Percentiles rank a stretch among this genome's conserved stretches.
Conservation (phyloP, 2,797 vertebrate genomes). For the Halcyon leucocephala region DNA sequence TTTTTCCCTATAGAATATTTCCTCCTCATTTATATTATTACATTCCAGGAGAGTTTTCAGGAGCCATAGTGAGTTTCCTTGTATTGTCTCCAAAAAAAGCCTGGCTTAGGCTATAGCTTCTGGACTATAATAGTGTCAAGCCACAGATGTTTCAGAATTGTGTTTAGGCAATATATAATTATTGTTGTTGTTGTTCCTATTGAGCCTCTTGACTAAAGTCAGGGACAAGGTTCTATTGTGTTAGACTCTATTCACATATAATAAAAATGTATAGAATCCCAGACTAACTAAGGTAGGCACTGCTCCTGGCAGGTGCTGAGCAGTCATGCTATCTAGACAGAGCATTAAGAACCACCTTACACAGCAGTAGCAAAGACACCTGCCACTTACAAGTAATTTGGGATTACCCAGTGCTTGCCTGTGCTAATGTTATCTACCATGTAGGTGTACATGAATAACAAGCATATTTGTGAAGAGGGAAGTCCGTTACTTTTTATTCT, state of each 20-base stretch:
- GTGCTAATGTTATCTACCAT: accelerated
- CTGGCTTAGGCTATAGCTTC: not conserved
- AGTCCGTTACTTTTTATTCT: not conserved
- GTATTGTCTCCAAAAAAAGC: not conserved
- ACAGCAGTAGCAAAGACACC: not conserved
- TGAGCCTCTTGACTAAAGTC: not conserved
- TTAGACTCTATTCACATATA: not conserved
- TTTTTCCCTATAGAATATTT: slow-evolving; percentile 50
- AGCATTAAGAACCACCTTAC: not conserved
- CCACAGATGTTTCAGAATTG: slow-evolving; percentile 35
- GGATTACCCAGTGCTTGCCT: not conserved
- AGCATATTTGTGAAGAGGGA: not conserved
- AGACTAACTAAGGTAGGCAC: slow-evolving; percentile 8
- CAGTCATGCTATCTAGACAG: not conserved
- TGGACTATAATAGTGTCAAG: slow-evolving; percentile 9
- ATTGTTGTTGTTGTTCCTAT: not conserved
- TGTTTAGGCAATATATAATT: slow-evolving; percentile 31
- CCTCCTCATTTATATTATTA: slow-evolving; percentile 45
- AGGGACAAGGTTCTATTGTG: not conserved
- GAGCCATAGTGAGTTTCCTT: slow-evolving; percentile 14
- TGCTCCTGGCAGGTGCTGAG: not conserved
- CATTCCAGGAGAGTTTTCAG: slow-evolving; percentile 57
- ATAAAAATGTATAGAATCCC: not conserved
- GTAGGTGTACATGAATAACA: not conserved
- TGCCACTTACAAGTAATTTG: not conserved